These are phyloP conservation scores for Onychomys torridus DNA, from an alignment of 2,797 vertebrate genomes.

Conservation along the genomic window DNA sequence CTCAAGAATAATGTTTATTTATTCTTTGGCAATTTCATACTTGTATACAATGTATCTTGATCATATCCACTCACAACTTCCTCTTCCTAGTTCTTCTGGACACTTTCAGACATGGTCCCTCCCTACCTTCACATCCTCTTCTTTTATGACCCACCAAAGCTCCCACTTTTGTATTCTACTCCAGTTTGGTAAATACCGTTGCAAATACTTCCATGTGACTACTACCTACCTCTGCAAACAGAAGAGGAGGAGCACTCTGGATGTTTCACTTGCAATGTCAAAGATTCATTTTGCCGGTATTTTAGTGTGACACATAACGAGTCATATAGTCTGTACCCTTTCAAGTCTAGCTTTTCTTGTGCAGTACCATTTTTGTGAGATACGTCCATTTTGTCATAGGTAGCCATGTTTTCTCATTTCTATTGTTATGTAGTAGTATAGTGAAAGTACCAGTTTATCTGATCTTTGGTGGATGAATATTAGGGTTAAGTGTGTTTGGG, in stretches of 20 bases:
- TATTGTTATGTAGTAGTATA: background rate
- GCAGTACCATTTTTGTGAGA: background rate
- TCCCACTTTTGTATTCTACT: background rate
- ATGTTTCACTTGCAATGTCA: background rate
- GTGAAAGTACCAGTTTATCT: background rate
- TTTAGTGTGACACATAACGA: background rate
- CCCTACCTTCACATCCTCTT: too few species aligned
- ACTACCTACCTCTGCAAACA: background rate
- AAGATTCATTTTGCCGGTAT: background rate
- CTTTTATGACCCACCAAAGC: background rate
- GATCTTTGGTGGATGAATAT: background rate
- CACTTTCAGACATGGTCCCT: background rate
- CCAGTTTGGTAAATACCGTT: background rate
- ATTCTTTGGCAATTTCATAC: background rate
- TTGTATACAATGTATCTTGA: background rate
- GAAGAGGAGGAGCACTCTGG: background rate
- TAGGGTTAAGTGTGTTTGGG: background rate
- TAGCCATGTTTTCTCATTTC: background rate
- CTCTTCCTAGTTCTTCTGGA: background rate
- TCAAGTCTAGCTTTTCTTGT: background rate
- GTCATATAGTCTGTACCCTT: background rate
- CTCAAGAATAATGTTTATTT: background rate
- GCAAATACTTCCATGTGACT: background rate
- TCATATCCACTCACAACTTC: too few species aligned
- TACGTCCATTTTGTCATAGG: background rate